Percentiles rank a stretch among this genome's conserved stretches.
These are phyloP conservation scores for Ataeniobius toweri DNA, from an alignment of 2,797 vertebrate genomes.

Conservation along the genomic window DNA sequence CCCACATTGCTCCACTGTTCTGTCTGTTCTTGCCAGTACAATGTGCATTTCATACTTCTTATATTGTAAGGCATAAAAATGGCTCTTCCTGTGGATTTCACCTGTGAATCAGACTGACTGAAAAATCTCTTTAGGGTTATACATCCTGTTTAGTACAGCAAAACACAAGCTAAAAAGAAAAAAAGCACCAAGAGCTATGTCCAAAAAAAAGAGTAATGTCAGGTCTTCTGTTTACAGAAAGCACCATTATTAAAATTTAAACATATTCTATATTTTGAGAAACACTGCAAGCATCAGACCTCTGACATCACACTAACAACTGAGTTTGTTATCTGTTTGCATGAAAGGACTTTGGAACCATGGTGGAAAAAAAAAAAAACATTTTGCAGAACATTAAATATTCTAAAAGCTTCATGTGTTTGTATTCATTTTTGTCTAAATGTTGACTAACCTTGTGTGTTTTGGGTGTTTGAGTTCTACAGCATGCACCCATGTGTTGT, in stretches of 20 bases:
- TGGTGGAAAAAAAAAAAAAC: conserved; percentile 32
- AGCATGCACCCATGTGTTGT: conserved; percentile 66
- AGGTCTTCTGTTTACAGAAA: conserved; percentile 21
- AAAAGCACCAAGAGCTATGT: conserved; percentile 3
- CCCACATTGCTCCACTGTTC: conserved; percentile 10
- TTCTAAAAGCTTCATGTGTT: conserved; percentile 36
- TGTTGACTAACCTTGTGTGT: conserved; percentile 59
- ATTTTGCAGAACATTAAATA: conserved; percentile 40
- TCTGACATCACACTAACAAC: neutral
- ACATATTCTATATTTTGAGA: conserved; percentile 7
- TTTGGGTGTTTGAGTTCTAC: conserved; percentile 37
- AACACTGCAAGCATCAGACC: conserved; percentile 1
- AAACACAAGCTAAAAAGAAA: neutral
- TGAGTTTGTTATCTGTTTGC: neutral
- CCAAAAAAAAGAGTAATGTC: conserved; percentile 1
- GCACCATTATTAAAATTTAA: conserved; percentile 7
- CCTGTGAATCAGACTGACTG: neutral
- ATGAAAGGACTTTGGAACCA: conserved; percentile 3
- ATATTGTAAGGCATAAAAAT: neutral
- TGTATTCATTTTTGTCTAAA: conserved; percentile 49
- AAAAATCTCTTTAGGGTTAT: neutral
- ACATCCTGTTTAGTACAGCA: neutral
- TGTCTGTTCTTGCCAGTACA: conserved; percentile 2
- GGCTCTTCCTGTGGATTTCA: neutral
- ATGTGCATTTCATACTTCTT: neutral